These are phyloP conservation scores for Eustalomyia histrio DNA, from an alignment of 2,888 invertebrate genomes.

Conservation along the genomic window DNA sequence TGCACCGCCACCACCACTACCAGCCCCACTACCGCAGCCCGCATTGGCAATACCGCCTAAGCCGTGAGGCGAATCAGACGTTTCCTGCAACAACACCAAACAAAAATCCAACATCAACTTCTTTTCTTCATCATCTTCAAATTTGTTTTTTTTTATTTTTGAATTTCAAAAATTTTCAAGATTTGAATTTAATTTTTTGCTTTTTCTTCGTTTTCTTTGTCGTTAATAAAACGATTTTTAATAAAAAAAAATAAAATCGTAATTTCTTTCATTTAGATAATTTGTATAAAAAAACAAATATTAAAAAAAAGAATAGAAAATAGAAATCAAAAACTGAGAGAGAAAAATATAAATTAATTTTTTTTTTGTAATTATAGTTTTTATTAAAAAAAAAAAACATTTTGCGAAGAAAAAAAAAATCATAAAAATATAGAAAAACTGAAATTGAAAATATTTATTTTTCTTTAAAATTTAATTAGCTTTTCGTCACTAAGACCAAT, in stretches of 20 bases:
- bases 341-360: constrained; percentile 61
- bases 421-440: constrained; percentile 62
- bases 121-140: constrained; percentile 79
- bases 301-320: constrained; percentile 54
- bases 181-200: constrained; percentile 68
- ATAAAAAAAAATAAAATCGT: constrained; percentile 50
- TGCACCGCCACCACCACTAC: constrained; percentile 64
- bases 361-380: constrained; percentile 51
- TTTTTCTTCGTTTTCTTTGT: constrained; percentile 68
- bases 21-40: constrained; percentile 67
- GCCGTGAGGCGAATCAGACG: constrained; percentile 85
- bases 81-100: constrained; percentile 93
- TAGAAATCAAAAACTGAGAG: constrained; percentile 59
- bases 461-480: constrained; percentile 41
- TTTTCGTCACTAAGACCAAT: constrained; percentile 53
- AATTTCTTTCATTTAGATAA: constrained; percentile 42
- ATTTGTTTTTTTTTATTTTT: constrained; percentile 66
- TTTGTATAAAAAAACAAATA: constrained; percentile 50
- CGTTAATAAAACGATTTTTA: constrained; percentile 57
- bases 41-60: constrained; percentile 78
- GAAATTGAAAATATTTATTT: constrained; percentile 57
- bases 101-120: constrained; percentile 93
- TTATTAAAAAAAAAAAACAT: constrained; percentile 56
- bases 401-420: constrained; percentile 57
- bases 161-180: constrained; percentile 53